Conservation (phyloP, 2,113 vertebrate species). For the human (Homo sapiens) region DNA sequence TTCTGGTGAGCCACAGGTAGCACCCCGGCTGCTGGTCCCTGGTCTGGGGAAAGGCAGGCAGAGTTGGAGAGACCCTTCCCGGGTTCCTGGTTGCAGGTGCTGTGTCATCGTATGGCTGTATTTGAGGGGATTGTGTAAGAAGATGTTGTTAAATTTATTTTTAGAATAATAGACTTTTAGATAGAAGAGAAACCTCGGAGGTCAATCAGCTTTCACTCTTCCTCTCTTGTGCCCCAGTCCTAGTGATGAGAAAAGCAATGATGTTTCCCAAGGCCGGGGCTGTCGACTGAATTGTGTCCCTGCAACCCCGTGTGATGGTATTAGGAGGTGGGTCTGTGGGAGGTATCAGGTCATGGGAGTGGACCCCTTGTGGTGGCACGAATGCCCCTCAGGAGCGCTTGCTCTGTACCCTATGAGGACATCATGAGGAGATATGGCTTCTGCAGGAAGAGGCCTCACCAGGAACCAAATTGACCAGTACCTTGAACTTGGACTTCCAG, state of each 20-base stretch:
- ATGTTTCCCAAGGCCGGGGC: neutral
- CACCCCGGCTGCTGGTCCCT: neutral
- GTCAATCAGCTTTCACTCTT: accelerated
- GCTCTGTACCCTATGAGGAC: neutral
- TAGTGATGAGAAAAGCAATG: neutral
- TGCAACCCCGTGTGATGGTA: accelerated
- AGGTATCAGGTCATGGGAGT: neutral
- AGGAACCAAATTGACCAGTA: neutral
- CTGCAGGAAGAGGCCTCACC: too few species aligned
- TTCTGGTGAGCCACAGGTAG: neutral
- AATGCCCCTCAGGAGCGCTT: neutral
- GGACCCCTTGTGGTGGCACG: neutral
- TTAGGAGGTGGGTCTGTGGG: neutral
- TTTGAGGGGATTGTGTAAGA: neutral
- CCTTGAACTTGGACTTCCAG: neutral
- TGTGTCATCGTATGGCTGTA: accelerated
- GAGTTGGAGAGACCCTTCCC: neutral
- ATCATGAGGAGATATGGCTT: accelerated
- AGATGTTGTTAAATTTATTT: neutral
- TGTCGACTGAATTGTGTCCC: accelerated
- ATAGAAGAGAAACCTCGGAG: neutral
- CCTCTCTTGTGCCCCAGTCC: neutral
- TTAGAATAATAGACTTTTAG: neutral
- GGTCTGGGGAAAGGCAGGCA: too few species aligned
- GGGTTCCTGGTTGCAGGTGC: neutral